Evolutionary conservation across 2,113 vertebrate genomes (phyloP), one percentile per base, ranked within the genome.

Genomic region (Dolichotis patagonum): DNA sequence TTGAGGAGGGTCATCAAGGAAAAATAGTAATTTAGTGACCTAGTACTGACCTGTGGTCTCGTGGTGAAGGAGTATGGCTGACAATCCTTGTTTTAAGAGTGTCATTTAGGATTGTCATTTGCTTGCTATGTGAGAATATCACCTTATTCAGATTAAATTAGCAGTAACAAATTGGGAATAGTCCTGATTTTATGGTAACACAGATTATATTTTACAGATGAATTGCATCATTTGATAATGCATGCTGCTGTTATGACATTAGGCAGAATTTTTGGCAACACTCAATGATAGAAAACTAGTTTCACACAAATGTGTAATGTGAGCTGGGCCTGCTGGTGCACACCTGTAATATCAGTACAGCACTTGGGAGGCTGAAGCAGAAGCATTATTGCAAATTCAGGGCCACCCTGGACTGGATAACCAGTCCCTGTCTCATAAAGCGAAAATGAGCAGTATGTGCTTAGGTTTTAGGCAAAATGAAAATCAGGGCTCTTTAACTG

Each of bases 381-480:
- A 4, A 54, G 49, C 49, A 52, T 32, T 32, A 5, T 11, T 11
- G 8, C 17, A 20, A 20, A 30, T 28, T 54, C 77, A 35, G 35
- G 49, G 17, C 49, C 49, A 54, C 6, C 16, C 30, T 80, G 49
- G 17, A 54, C 77, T 54, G 9, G 16, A 4, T 20, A 35, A 30
- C 49, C 30, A 20, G 49, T 19, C 49, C 17, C 49, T 35, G 17
- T 9, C 17, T 54, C 13, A 35, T 46, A 80, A 80, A 54, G 54
- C 12, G 30, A 14, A 41, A 28, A 46, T 28, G 32, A 92, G 54
- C 49, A 93, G 30, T 56, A 19, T 60, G 56, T 62, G 32, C 38
- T 85, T 89, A 82, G 35, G 26, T 58, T 22, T 88, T 81, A 82
- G 60, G 58, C 69, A 88, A 96, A 96, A 96, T 85, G 41, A 96